Evolutionary conservation across 2,888 invertebrate genomes (phyloP), one percentile per base, ranked within the genome.

Genomic region (Gortyna flavago): DNA sequence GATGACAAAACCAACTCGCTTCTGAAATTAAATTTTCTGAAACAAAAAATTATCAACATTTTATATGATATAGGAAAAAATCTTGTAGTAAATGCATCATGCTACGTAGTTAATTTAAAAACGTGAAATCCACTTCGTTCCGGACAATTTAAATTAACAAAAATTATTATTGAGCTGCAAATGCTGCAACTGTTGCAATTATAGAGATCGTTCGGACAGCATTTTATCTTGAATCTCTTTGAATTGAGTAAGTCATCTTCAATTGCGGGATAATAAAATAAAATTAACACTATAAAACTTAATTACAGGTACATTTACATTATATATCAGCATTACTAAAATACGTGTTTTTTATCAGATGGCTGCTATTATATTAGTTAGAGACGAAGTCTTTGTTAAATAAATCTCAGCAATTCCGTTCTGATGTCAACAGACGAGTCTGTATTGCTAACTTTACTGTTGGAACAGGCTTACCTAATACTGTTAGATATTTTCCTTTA

Each of bases 91-190:
- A 29, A 72, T 80, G 59, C 68, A 70, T 76, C 59, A 82, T 38
- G 38, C 21, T 68, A 35, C 7, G n/a, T 25, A 69, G 18, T 65
- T 54, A 18, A 69, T 78, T 77, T 68, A 6, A 61, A 77, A 82
- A 32, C 32, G 57, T 35, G 64, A 54, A 83, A 78, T 72, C 68
- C 44, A 72, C 64, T 64, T 77, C 57, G 83, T 83, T 68, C 51
- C 71, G 64, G 78, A 44, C 57, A 77, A 71, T 83, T 64, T 54
- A 51, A 68, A 59, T 68, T n/a, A 62, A 68, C 29, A 68, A 72
- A n/a, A 21, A 35, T 21, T 1, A 54, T 61, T 64, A 69, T 57
- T 72, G 61, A 78, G 66, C 54, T 62, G 54, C 35, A 41, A 68
- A 32, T 25, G 21, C 32, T 57, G 48, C 38, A 80, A 73, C 48